phyloP scores from a whole-genome alignment of 1,140 invertebrate species.

The Condylostylus longicornis region DNA sequence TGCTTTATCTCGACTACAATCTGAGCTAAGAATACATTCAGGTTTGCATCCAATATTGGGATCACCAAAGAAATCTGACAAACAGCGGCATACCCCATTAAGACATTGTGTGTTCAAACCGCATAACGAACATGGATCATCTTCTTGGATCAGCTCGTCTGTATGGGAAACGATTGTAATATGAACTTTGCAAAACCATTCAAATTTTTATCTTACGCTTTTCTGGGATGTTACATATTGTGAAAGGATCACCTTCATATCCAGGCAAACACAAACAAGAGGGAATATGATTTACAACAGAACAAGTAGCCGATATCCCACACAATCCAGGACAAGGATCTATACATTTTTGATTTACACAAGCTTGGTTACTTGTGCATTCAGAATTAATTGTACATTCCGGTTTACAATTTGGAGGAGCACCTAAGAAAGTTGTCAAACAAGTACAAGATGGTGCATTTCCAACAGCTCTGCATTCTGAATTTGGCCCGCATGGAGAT shows the following conservation, averaged over 20 bases:
- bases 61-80: slow-evolving; percentile 66
- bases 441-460: slow-evolving; percentile 54
- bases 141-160: slow-evolving; percentile 31
- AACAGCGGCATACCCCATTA: slow-evolving; percentile 60
- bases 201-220: slow-evolving; percentile 35
- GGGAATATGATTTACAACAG: slow-evolving; percentile 51
- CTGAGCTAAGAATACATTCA: slow-evolving; percentile 68
- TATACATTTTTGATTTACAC: slow-evolving; percentile 45
- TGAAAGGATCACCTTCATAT: slow-evolving; percentile 63
- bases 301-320: slow-evolving; percentile 50
- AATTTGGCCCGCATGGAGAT: slow-evolving; percentile 57
- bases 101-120: slow-evolving; percentile 65
- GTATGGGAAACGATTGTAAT: slow-evolving; percentile 41
- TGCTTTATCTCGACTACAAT: slow-evolving; percentile 55
- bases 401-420: slow-evolving; percentile 46
- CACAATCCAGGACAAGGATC: slow-evolving; percentile 56
- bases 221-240: slow-evolving; percentile 43
- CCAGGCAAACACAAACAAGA: slow-evolving; percentile 52
- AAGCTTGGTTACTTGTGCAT: slow-evolving; percentile 45
- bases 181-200: not conserved
- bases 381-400: slow-evolving; percentile 50
- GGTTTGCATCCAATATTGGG: slow-evolving; percentile 68
- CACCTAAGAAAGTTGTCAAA: slow-evolving; percentile 44
- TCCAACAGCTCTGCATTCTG: slow-evolving; percentile 44
- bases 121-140: slow-evolving; percentile 61